Percentiles rank a stretch among this genome's conserved stretches.
Conservation (phyloP, 2,113 vertebrate species). For the Phalacrocorax brasilianus region DNA sequence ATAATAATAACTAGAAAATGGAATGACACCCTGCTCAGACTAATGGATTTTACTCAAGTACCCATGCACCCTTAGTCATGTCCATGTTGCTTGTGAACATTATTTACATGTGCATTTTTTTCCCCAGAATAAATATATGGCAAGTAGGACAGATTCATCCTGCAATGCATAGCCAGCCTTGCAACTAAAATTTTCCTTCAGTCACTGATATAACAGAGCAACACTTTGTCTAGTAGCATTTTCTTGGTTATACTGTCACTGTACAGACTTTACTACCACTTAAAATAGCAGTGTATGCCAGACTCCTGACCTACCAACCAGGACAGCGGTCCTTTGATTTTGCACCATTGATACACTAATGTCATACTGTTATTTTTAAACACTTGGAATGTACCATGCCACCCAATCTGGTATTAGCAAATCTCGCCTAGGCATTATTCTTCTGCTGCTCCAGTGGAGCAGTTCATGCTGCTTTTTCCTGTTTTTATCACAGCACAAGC, state of each 20-base stretch:
- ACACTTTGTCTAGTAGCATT: neutral
- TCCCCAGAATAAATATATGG: neutral
- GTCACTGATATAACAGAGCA: neutral
- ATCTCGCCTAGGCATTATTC: neutral
- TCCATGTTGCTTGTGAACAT: neutral
- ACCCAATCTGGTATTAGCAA: neutral
- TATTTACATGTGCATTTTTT: neutral
- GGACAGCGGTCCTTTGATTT: conserved; percentile 28
- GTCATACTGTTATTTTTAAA: conserved; percentile 60
- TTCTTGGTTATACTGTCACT: neutral
- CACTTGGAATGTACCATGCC: neutral
- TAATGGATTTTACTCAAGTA: neutral
- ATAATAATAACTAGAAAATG: neutral
- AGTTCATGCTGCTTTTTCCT: neutral
- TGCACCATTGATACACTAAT: conserved; percentile 9
- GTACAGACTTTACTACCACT: neutral
- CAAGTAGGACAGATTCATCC: neutral
- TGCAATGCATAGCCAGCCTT: neutral
- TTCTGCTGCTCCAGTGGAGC: neutral
- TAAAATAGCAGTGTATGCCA: conserved; percentile 34
- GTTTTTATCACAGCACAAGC: neutral
- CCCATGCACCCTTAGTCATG: neutral
- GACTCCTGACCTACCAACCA: conserved; percentile 23
- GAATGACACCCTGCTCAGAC: neutral
- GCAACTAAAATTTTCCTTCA: neutral